A percentile compares a stretch with the other conserved stretches of the same genome.
Conservation (phyloP, 2,113 vertebrate species). For the Regulus satrapa region DNA sequence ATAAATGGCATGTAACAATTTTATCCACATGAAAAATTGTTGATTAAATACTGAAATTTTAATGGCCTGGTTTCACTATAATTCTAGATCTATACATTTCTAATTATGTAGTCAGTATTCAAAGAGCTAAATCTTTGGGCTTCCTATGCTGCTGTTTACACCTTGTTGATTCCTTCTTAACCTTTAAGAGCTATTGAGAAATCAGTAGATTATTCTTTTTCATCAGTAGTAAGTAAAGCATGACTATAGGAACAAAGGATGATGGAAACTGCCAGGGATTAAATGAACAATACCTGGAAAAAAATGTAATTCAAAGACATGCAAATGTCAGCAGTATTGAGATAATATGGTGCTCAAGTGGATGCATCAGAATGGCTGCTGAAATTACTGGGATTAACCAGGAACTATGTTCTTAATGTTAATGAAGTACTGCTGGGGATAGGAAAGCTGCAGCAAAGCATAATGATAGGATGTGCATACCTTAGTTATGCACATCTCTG, state of each 20-base stretch:
- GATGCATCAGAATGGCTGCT: conserved; percentile 38
- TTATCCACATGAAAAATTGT: background rate
- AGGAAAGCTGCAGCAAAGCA: background rate
- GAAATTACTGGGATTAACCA: conserved; percentile 62
- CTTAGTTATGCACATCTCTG: no score
- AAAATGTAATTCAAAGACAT: conserved; percentile 38
- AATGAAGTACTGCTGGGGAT: conserved; percentile 41
- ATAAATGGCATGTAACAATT: background rate
- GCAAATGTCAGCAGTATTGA: conserved; percentile 51
- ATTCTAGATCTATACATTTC: background rate
- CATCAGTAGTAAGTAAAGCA: background rate
- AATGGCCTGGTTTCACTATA: background rate
- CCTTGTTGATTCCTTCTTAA: conserved; percentile 33
- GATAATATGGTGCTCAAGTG: conserved; percentile 45
- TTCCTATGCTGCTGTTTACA: conserved; percentile 13
- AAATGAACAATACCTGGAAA: conserved; percentile 5
- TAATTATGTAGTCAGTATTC: background rate
- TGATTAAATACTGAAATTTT: conserved; percentile 25
- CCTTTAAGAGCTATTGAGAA: conserved; percentile 31
- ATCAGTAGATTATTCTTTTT: conserved; percentile 13
- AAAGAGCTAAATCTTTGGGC: background rate
- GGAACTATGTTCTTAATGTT: conserved; percentile 40
- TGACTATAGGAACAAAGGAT: background rate
- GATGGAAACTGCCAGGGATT: background rate
- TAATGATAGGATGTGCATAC: background rate